These are phyloP conservation scores for Hafferia zeledoni DNA, from an alignment of 2,797 vertebrate genomes.

Conservation along the genomic window DNA sequence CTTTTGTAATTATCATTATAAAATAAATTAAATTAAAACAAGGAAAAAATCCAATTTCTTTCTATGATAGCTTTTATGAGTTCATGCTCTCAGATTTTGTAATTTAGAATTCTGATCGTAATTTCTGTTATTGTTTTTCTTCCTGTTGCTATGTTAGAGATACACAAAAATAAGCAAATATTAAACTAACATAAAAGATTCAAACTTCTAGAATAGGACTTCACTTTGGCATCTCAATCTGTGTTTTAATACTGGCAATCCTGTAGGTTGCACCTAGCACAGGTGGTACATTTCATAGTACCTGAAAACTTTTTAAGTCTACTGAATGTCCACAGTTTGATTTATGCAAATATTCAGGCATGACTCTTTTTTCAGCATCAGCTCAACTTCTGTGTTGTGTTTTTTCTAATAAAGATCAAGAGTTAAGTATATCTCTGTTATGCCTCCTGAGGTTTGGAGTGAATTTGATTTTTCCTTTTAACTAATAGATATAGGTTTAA, in stretches of 20 bases:
- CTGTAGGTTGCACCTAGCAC: background rate
- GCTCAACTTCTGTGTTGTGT: background rate
- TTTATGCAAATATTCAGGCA: background rate
- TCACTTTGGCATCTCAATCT: background rate
- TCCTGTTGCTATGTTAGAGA: background rate
- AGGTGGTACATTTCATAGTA: background rate
- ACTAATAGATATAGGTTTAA: background rate
- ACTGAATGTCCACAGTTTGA: background rate
- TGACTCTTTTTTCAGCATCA: background rate
- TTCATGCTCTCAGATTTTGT: background rate
- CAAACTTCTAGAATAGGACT: background rate
- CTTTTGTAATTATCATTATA: background rate
- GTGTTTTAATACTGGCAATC: background rate
- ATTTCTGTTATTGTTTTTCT: background rate
- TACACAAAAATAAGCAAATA: background rate
- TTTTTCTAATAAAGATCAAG: background rate
- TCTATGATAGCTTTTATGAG: background rate
- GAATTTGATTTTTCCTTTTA: background rate
- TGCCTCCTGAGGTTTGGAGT: background rate
- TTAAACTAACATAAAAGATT: background rate
- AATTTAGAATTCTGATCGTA: background rate
- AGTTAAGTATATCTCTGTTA: background rate
- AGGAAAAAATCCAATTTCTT: background rate
- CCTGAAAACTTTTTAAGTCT: background rate
- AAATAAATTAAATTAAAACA: background rate